Evolutionary conservation across 2,113 vertebrate genomes (phyloP).

Genomic region (Alligator mississippiensis): DNA sequence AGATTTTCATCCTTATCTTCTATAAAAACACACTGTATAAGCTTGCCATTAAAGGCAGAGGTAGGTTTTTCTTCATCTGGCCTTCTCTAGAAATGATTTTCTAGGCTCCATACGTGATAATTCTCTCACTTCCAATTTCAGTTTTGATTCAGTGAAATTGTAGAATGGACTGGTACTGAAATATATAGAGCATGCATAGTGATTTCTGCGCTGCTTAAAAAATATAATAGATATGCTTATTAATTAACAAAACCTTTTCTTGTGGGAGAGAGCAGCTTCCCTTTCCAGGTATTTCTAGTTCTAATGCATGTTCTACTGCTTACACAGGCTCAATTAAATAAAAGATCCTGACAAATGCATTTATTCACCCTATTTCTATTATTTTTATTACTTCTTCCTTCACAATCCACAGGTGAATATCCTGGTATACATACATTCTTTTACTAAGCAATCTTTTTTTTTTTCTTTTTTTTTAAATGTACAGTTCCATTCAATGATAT

Average conservation of each 20-base stretch:
- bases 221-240: not conserved
- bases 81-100: not conserved
- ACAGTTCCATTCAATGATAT: not conserved
- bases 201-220: not conserved
- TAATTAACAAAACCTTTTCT: fast-evolving
- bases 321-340: not conserved
- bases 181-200: not conserved
- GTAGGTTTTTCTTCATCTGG: conserved; percentile 1
- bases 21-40: not conserved
- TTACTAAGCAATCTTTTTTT: not conserved
- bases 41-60: not conserved
- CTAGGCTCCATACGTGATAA: not conserved
- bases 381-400: not conserved
- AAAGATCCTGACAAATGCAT: not conserved
- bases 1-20: not conserved
- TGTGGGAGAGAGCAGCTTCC: not conserved
- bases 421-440: not conserved
- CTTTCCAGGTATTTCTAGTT: not conserved
- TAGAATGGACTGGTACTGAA: not conserved
- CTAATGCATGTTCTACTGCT: not conserved
- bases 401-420: not conserved
- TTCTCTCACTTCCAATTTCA: not conserved
- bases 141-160: not conserved
- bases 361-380: not conserved
- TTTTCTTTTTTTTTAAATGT: not conserved